Conservation (phyloP, 2,888 invertebrate genomes). For the Gandaritis pyraliata region DNA sequence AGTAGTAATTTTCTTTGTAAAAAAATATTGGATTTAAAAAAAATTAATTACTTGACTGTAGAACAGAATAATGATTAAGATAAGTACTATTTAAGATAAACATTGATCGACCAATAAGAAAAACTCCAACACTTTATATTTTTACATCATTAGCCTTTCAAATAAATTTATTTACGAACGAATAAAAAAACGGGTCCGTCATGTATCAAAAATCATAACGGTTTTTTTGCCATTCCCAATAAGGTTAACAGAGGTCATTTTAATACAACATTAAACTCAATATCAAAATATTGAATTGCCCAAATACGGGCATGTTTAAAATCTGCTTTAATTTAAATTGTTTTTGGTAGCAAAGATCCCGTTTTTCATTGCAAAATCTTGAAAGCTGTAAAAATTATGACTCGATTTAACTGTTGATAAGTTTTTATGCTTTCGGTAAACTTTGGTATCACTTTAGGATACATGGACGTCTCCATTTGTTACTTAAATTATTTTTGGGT, state of each 20-base stretch:
- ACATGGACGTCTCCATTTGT: conserved; percentile 46
- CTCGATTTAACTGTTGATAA: conserved; percentile 44
- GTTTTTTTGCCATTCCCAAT: conserved; percentile 45
- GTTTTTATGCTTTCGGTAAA: conserved; percentile 39
- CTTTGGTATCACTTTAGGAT: conserved; percentile 27
- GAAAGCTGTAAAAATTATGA: conserved; percentile 47
- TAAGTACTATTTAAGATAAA: no score
- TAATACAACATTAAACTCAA: conserved; percentile 46
- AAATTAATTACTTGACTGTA: no score
- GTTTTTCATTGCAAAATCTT: conserved; percentile 39
- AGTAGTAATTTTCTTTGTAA: no score
- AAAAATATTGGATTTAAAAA: no score
- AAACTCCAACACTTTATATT: neutral
- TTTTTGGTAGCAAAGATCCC: conserved; percentile 39
- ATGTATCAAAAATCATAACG: conserved; percentile 37
- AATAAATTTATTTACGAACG: conserved; percentile 31
- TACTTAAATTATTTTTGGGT: conserved; percentile 27
- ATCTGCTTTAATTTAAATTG: conserved; percentile 43
- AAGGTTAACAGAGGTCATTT: conserved; percentile 55
- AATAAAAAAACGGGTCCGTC: conserved; percentile 19
- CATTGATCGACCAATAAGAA: neutral
- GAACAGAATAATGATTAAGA: no score
- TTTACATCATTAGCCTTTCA: conserved; percentile 10
- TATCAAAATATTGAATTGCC: conserved; percentile 38
- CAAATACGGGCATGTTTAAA: conserved; percentile 47